Evolutionary conservation across 1,140 invertebrate genomes (phyloP), one percentile per base, ranked within the genome.

Genomic region (Cydia fagiglandana): DNA sequence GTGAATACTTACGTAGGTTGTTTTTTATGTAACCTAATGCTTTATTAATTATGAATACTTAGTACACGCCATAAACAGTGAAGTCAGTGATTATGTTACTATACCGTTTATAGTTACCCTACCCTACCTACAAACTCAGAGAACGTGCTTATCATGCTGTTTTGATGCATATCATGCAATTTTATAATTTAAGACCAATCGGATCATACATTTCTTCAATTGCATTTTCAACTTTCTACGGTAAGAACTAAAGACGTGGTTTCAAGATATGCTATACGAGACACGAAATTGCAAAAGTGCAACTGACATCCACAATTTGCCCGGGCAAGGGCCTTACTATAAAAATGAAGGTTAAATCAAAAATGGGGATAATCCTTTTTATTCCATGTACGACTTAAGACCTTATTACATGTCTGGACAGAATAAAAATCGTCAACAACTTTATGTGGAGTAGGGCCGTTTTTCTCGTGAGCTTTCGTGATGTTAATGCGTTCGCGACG

Each of bases 401-500:
- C 20, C 10, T 20, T 61, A 24, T 61, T 17, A 24, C 56, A 4
- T 61, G 9, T 61, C 7, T 10, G 20, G 20, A 61, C 6, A 61
- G 56, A 3, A 24, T 24, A 10, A 24, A 61, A 61, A 61, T 61
- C n/a, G 56, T 61, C 10, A 20, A 61, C 56, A 61, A 61, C 50
- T 17, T 56, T 61, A 7, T 12, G 56, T 61, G 20, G 56, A 61
- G 7, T 61, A 12, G 20, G 9, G 56, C 24, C 56, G 17, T 61
- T 61, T 24, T 12, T 61, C 56, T 10, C 9, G 5, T 61, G n/a
- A 61, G 20, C 20, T 61, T 61, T 61, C 20, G 15, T 9, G 34
- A 70, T 45, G 66, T 70, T 70, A 70, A 70, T 70, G 66, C 64
- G 64, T 66, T 70, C 30, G 66, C 66, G 66, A 70, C 56, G 56